Conservation (phyloP, 2,888 invertebrate genomes). For the Rosalia funebris region DNA sequence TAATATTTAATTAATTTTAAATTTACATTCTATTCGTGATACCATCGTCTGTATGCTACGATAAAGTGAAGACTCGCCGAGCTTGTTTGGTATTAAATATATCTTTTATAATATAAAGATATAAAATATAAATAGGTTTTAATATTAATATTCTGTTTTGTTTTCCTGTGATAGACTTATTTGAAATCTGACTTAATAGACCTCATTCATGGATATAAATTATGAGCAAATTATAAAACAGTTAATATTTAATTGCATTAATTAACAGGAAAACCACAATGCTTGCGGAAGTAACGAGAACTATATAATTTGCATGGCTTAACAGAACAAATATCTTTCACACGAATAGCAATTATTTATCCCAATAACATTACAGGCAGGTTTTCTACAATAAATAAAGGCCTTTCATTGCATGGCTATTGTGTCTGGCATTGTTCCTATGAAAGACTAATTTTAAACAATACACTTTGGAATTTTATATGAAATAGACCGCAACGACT, state of each 20-base stretch:
- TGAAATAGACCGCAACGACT: constrained; percentile 3
- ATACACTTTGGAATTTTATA: neutral
- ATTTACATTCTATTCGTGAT: no score
- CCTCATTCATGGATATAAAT: neutral
- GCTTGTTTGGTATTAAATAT: no score
- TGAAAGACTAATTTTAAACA: constrained; percentile 9
- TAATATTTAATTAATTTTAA: no score
- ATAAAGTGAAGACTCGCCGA: no score
- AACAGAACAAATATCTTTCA: constrained; percentile 16
- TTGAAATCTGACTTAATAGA: no score
- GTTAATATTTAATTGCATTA: neutral
- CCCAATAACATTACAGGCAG: constrained; percentile 7
- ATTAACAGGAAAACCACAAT: constrained; percentile 6
- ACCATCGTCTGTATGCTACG: no score
- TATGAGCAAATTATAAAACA: neutral
- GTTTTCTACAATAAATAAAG: constrained; percentile 7
- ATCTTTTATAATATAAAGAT: no score
- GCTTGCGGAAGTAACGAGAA: constrained; percentile 13
- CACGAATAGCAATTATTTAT: constrained; percentile 11
- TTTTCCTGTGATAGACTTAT: no score
- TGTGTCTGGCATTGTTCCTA: neutral
- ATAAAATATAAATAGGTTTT: no score
- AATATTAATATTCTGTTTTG: no score
- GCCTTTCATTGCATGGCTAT: constrained; percentile 8
- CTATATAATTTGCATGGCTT: no score